Evolutionary conservation across 2,888 invertebrate genomes (phyloP).

Genomic region (Conistra vaccinii): DNA sequence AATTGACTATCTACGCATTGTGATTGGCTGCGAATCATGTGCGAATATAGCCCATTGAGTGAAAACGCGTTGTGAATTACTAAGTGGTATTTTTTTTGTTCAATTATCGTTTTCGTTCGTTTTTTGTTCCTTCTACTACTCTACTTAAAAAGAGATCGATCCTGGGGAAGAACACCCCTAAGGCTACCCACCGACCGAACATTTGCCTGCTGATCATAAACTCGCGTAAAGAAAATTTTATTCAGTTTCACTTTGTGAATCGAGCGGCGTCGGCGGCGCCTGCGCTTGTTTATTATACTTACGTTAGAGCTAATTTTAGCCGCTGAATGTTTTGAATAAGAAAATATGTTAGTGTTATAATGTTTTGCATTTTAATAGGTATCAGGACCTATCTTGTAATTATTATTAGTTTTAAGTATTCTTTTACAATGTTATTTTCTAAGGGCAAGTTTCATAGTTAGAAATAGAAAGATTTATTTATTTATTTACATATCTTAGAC

Average conservation of each 20-base stretch:
- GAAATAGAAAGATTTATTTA: not conserved
- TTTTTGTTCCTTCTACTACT: not conserved
- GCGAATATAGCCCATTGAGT: not conserved
- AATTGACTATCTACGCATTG: not conserved
- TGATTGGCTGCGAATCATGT: constrained; percentile 9
- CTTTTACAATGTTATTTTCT: not conserved
- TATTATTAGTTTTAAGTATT: too few relatives aligned
- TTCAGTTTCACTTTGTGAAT: not conserved
- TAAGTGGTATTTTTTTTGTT: not conserved
- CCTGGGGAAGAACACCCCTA: not conserved
- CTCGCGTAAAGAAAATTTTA: not conserved
- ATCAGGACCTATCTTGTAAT: not conserved
- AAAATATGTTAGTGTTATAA: not conserved
- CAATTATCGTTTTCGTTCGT: not conserved
- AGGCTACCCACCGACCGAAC: too few relatives aligned
- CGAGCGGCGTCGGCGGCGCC: not conserved
- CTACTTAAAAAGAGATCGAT: not conserved
- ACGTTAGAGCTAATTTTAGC: constrained; percentile 15
- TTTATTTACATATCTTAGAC: too few relatives aligned
- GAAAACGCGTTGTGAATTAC: not conserved
- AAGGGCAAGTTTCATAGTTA: not conserved
- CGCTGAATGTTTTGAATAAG: not conserved
- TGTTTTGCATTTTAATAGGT: not conserved
- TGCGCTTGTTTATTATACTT: not conserved
- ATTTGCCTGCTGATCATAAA: not conserved